Percentiles rank a stretch among this genome's conserved stretches.
These are phyloP conservation scores for Pogonomyrmex barbatus DNA, from an alignment of 1,140 invertebrate species.

Conservation along the genomic window DNA sequence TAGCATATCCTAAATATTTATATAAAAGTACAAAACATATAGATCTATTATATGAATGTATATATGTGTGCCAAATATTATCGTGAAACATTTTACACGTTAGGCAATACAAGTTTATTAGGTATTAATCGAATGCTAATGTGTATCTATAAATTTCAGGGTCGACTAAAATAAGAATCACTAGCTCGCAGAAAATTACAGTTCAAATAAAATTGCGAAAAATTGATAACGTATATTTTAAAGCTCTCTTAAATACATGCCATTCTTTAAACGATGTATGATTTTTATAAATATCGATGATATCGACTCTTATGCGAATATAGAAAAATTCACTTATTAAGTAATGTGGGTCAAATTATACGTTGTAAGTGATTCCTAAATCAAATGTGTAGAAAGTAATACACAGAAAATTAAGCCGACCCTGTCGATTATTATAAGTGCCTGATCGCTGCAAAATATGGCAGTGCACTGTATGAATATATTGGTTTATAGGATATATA, in stretches of 20 bases:
- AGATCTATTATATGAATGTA: conserved; percentile 77
- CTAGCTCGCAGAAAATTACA: neutral
- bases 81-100: conserved; percentile 70
- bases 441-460: conserved; percentile 59
- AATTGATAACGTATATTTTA: conserved; percentile 10
- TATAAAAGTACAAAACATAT: conserved; percentile 86
- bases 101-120: conserved; percentile 62
- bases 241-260: neutral
- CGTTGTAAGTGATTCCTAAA: neutral
- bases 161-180: conserved; percentile 40
- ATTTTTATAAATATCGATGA: neutral
- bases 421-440: conserved; percentile 59
- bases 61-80: conserved; percentile 67
- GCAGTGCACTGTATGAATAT: conserved; percentile 67
- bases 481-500: conserved; percentile 36
- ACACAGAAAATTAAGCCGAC: conserved; percentile 42
- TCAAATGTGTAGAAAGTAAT: neutral
- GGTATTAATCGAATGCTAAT: conserved; percentile 68
- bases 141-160: conserved; percentile 67
- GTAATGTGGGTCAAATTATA: neutral
- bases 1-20: conserved; percentile 73
- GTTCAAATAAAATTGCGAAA: neutral
- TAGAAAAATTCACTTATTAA: conserved; percentile 17
- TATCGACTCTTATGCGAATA: neutral
- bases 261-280: neutral